A percentile compares a stretch with the other conserved stretches of the same genome.
phyloP scores from a whole-genome alignment of 30 jellyfish, hydroid and myxozoan species.

The Morbakka virulenta region DNA sequence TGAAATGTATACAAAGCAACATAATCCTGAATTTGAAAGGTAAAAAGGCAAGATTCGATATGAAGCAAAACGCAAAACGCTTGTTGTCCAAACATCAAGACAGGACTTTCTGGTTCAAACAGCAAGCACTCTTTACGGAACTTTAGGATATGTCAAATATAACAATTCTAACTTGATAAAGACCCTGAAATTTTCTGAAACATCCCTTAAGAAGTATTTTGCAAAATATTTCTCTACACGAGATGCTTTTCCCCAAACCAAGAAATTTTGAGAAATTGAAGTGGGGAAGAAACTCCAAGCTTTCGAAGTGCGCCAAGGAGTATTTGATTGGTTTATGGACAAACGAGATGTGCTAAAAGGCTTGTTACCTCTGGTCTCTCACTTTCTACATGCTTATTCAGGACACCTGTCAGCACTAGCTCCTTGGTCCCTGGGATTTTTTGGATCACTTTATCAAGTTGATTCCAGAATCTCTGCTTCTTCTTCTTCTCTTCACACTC shows the following conservation, averaged over 20 bases:
- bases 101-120: slow-evolving; percentile 16
- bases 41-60: slow-evolving; percentile 7
- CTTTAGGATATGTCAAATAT: neutral
- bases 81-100: neutral
- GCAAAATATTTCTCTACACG: slow-evolving; percentile 22
- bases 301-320: slow-evolving; percentile 3
- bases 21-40: no score
- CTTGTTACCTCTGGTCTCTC: neutral
- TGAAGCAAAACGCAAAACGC: slow-evolving; percentile 6
- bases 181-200: slow-evolving; percentile 10
- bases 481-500: no score
- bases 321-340: no score
- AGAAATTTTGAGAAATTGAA: slow-evolving; percentile 7
- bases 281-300: slow-evolving; percentile 32
- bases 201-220: neutral
- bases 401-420: no score
- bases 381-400: no score
- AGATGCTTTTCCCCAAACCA: neutral
- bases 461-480: neutral
- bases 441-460: neutral
- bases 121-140: neutral
- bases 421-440: no score
- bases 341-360: neutral
- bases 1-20: neutral
- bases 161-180: neutral